Base-by-base conservation (phyloP, 2,113 vertebrate species). In the Hiodon alosoides region DNA sequence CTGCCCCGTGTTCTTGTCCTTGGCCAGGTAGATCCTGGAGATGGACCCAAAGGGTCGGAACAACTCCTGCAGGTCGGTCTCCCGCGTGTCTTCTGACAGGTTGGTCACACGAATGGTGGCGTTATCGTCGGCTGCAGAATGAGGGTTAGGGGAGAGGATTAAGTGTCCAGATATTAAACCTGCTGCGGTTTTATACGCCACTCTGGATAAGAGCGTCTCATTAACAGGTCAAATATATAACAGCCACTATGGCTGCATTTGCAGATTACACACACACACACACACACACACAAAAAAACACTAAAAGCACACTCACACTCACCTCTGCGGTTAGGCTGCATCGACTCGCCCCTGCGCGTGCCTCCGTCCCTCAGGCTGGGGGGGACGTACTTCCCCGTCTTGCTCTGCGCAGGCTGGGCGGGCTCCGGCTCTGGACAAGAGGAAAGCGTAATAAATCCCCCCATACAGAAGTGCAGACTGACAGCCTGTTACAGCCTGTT, bases 21-120 rank as follows among this genome's bases (percentile, higher is more conserved):
- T 99, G 53, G 96, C 96, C 85, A 99, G 80, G 73, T 99, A 99
- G 78, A 99, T 99, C 73, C 97, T 92, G 0, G 97, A 98, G 82
- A 99, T 99, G 80, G 96, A 96, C 59, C 97, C 97, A 0, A 99
- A 99, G 1, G 97, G 97, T 17, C 97, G 91, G 89, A 99, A 99
- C 0, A 99, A 95, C 86, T 99, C 97, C 89, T 99, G 97, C 72
- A 99, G 85, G 79, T 99, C 97, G 0, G 97, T 98, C 88, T 99
- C 97, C 0, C 97, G 93, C 0, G 97, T 99, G 88, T 99, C 97
- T 90, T 99, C 97, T 0, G 97, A 99, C 74, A 99, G 88, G 86
- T 98, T 98, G 82, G 97, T 99, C 77, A 99, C 97, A 0, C 97
- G 95, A 86, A 98, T 98, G 10, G 96, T 98, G 79, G 96, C 97